phyloP scores from a whole-genome alignment of 1,140 invertebrate genomes.

The Sogatella furcifera region DNA sequence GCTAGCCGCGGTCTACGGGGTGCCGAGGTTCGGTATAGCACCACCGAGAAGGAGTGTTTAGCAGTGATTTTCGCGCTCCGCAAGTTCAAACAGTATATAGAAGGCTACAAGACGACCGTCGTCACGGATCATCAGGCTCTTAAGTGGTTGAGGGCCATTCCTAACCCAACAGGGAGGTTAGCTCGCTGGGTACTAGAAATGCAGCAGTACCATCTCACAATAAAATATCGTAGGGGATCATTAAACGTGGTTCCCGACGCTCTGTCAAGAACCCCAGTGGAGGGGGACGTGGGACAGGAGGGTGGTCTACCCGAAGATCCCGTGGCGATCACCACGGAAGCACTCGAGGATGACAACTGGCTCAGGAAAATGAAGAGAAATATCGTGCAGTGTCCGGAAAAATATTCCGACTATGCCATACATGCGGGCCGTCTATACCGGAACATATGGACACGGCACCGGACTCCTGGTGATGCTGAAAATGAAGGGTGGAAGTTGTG shows the following conservation, averaged over 20 bases:
- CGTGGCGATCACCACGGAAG: too few relatives aligned
- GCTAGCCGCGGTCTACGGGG: slow-evolving; percentile 30
- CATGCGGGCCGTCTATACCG: too few relatives aligned
- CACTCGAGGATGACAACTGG: too few relatives aligned
- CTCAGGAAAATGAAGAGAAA: too few relatives aligned
- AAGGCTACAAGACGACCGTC: slow-evolving; percentile 30
- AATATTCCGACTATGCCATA: too few relatives aligned
- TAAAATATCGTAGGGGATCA: slow-evolving; percentile 20
- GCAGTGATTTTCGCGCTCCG: slow-evolving; percentile 33
- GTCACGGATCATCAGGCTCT: slow-evolving; percentile 36
- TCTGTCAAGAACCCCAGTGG: neutral
- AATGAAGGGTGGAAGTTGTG: too few relatives aligned
- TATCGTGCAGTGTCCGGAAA: too few relatives aligned
- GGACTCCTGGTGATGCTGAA: too few relatives aligned
- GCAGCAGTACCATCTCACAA: slow-evolving; percentile 24
- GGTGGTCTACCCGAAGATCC: too few relatives aligned
- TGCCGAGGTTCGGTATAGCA: slow-evolving; percentile 33
- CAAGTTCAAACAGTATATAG: slow-evolving; percentile 27
- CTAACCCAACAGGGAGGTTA: slow-evolving; percentile 31
- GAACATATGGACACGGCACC: too few relatives aligned
- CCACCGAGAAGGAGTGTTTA: slow-evolving; percentile 35
- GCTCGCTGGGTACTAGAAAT: slow-evolving; percentile 27
- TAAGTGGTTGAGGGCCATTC: slow-evolving; percentile 33
- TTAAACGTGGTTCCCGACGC: slow-evolving; percentile 18
- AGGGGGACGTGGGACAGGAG: too few relatives aligned